A percentile compares a stretch with the other conserved stretches of the same genome.
Conservation (phyloP, 1,140 invertebrate genomes). For the Euura lappo region DNA sequence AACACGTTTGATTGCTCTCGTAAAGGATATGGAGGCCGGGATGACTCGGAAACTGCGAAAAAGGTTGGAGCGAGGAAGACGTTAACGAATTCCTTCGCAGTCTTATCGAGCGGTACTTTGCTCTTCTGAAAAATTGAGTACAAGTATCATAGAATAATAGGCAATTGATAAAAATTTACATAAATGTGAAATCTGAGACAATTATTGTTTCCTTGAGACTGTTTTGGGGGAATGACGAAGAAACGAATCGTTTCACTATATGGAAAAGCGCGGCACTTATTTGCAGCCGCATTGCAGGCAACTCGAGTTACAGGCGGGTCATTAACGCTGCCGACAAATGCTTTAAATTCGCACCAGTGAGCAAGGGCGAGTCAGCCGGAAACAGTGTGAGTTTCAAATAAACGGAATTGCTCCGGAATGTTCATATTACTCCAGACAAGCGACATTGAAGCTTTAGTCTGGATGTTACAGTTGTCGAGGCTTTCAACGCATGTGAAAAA, state of each 20-base stretch:
- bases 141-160: not conserved
- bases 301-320: not conserved
- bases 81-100: not conserved
- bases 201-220: not conserved
- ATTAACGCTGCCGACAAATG: not conserved
- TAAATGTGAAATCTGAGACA: too few relatives aligned
- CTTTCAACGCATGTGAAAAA: too few relatives aligned
- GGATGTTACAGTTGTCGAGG: too few relatives aligned
- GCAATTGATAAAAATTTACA: too few relatives aligned
- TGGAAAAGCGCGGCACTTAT: not conserved
- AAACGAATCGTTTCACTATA: not conserved
- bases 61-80: not conserved
- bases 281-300: constrained; percentile 1
- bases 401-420: not conserved
- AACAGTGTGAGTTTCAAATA: not conserved
- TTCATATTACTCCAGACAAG: constrained; percentile 4
- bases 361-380: not conserved
- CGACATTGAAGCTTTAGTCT: not conserved
- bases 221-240: not conserved
- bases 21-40: not conserved
- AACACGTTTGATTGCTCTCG: not conserved
- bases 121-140: not conserved
- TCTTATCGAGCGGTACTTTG: not conserved
- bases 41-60: not conserved
- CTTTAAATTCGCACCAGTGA: not conserved